A percentile compares a stretch with the other conserved stretches of the same genome.
phyloP scores from a whole-genome alignment of 2,113 vertebrate genomes.

The Rhombomys opimus region DNA sequence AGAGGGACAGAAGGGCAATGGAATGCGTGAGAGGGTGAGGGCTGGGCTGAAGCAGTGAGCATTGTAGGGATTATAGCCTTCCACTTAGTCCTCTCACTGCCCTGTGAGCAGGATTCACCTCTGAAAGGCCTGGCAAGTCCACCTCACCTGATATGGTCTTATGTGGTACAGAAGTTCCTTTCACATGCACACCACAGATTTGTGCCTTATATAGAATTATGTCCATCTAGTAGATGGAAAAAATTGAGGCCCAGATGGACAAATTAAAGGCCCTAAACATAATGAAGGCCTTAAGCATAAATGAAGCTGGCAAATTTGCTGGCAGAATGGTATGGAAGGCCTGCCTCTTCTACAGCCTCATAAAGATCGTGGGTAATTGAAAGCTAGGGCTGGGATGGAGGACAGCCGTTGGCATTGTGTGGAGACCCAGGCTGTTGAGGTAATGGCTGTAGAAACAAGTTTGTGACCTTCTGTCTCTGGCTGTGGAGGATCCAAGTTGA shows the following conservation, averaged over 20 bases:
- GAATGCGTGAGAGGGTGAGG: fast-evolving
- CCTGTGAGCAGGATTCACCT: background rate
- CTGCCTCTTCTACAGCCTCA: background rate
- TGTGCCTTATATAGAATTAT: background rate
- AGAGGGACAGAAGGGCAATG: background rate
- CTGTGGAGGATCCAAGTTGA: background rate
- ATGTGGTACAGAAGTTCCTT: background rate
- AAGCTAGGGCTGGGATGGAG: background rate
- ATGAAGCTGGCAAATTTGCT: background rate
- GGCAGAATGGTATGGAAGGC: too few species aligned
- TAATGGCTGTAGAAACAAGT: background rate
- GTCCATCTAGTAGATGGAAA: background rate
- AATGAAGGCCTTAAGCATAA: background rate
- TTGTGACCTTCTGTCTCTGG: background rate
- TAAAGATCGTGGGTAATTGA: background rate
- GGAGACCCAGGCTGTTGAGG: background rate
- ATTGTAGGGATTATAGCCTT: too few species aligned
- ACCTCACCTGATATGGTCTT: background rate
- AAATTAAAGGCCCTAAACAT: background rate
- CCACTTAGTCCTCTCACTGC: background rate
- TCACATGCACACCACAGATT: background rate
- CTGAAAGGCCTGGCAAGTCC: background rate
- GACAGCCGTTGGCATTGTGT: background rate
- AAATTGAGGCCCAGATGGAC: background rate
- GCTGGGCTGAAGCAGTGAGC: background rate